These are phyloP conservation scores for Diadromus collaris DNA, from an alignment of 2,888 invertebrate species.

Conservation along the genomic window DNA sequence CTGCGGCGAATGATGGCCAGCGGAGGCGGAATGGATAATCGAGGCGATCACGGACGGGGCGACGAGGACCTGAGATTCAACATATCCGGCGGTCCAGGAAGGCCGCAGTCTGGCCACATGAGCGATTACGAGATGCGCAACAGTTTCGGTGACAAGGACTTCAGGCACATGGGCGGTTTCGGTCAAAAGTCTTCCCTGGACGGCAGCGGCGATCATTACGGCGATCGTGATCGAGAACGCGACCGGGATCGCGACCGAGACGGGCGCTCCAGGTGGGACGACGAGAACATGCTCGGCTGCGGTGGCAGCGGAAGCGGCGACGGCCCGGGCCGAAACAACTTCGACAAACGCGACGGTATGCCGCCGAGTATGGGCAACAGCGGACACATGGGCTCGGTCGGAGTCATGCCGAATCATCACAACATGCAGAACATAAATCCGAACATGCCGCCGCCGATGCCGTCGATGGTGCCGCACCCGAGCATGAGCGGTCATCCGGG, in stretches of 20 bases:
- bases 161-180: conserved; percentile 64
- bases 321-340: conserved; percentile 65
- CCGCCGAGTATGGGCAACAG: conserved; percentile 65
- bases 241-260: conserved; percentile 67
- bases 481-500: conserved; percentile 69
- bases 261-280: conserved; percentile 73
- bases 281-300: conserved; percentile 67
- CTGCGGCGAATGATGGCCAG: conserved; percentile 66
- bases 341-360: conserved; percentile 73
- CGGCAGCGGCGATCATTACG: conserved; percentile 60
- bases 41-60: conserved; percentile 61
- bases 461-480: conserved; percentile 69
- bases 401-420: conserved; percentile 70
- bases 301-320: conserved; percentile 65
- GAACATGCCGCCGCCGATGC: conserved; percentile 72
- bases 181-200: conserved; percentile 61
- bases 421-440: conserved; percentile 77
- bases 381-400: conserved; percentile 61
- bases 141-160: conserved; percentile 73
- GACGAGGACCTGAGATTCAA: conserved; percentile 74
- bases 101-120: conserved; percentile 65
- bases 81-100: conserved; percentile 69
- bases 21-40: conserved; percentile 55
- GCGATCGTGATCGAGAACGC: conserved; percentile 59
- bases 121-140: conserved; percentile 70